Evolutionary conservation across 2,113 vertebrate species (phyloP).

Genomic region (Nipponia nippon): DNA sequence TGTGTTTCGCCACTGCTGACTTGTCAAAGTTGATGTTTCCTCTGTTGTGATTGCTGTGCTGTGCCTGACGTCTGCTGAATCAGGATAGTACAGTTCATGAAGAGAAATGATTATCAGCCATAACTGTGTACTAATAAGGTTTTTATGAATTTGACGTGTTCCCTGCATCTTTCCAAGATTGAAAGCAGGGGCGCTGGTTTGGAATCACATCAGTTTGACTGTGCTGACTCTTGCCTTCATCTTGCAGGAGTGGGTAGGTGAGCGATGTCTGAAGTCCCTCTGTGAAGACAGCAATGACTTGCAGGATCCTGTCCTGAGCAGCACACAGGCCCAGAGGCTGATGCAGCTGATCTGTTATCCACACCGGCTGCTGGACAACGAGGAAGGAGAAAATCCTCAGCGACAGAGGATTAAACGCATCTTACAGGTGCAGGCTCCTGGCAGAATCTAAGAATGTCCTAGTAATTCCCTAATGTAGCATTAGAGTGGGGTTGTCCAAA

Average conservation of each 20-base stretch:
- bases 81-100: neutral
- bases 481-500: neutral
- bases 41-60: conserved; percentile 5
- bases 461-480: neutral
- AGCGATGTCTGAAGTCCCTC: conserved; percentile 94
- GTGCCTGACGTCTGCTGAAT: neutral
- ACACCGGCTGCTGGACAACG: conserved; percentile 91
- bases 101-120: conserved; percentile 5
- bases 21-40: conserved; percentile 1
- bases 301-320: conserved; percentile 95
- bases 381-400: conserved; percentile 97
- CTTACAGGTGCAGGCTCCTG: conserved; percentile 81
- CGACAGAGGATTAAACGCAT: conserved; percentile 98
- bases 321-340: conserved; percentile 94
- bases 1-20: conserved; percentile 9
- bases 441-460: neutral
- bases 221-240: neutral
- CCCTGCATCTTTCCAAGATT: neutral
- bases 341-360: conserved; percentile 99
- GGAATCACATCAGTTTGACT: neutral
- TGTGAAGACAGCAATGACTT: conserved; percentile 98
- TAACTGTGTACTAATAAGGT: neutral
- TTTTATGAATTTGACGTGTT: conserved; percentile 4
- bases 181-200: neutral
- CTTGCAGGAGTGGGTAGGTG: conserved; percentile 95